Percentiles rank a stretch among this genome's conserved stretches.
These are phyloP conservation scores for Psammodynastes pulverulentus DNA, from an alignment of 2,113 vertebrate genomes.

Conservation along the genomic window DNA sequence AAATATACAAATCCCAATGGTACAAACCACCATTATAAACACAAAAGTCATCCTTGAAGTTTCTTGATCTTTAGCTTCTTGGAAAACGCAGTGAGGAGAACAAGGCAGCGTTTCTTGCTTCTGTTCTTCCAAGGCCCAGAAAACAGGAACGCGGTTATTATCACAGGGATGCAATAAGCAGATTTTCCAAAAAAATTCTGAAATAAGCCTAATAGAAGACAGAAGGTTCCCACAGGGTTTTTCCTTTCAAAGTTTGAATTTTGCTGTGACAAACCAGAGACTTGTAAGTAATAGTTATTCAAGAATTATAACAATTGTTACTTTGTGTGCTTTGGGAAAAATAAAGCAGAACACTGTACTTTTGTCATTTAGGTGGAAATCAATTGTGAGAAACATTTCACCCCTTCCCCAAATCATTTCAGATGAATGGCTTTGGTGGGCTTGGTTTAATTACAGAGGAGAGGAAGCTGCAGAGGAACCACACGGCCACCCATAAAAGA, in stretches of 20 bases:
- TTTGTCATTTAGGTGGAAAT: background rate
- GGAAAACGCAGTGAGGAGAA: background rate
- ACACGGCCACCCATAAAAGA: background rate
- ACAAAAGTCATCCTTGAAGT: slow-evolving; percentile 30
- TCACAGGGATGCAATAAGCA: background rate
- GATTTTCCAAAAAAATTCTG: background rate
- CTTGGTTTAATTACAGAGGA: background rate
- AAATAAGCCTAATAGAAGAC: background rate
- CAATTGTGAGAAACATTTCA: background rate
- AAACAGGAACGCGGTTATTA: background rate
- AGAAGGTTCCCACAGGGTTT: background rate
- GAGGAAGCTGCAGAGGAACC: background rate
- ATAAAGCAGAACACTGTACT: background rate
- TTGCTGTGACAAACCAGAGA: background rate
- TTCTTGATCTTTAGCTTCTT: slow-evolving; percentile 25
- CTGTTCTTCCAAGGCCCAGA: background rate
- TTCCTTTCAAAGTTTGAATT: background rate
- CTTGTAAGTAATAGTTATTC: background rate
- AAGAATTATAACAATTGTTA: background rate
- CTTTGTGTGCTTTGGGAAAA: background rate
- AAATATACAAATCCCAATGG: slow-evolving; percentile 42
- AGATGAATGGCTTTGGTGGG: background rate
- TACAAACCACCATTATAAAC: slow-evolving; percentile 37
- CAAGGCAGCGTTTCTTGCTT: background rate
- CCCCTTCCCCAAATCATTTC: background rate